Base-by-base conservation (phyloP, 2,888 invertebrate genomes). In the Melanargia galathea region DNA sequence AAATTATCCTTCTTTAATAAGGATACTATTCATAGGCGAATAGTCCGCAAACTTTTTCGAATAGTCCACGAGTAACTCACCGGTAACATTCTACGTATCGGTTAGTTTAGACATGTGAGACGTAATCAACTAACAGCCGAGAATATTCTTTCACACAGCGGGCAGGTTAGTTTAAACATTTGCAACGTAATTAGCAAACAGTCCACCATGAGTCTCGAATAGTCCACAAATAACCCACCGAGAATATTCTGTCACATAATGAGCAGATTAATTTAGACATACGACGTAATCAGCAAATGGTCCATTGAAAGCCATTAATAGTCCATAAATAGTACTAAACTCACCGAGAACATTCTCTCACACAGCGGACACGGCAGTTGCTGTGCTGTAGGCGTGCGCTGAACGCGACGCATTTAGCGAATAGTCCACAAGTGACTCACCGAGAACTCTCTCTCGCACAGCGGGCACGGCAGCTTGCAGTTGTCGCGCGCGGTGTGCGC, bases 401-500 rank as follows among this genome's bases (percentile, higher is more conserved):
- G 62, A 65, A 62, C 81, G n/a, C n/a, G n/a, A n/a, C n/a, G n/a
- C n/a, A n/a, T 13, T 35, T 35, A 11, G 40, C n/a, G 40, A 40
- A 40, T 40, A 40, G 40, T 40, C 40, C 40, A 22, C 11, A 22
- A 22, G 4, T 22, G 13, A 46, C 45, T 45, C 45, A 45, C 74
- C 20, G 68, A 59, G 43, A 73, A 73, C 2, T 46, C 67, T 22
- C 70, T 66, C 6, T 63, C 60, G 63, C 75, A 75, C 6, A 66
- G 22, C 10, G 66, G 54, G 60, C 73, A 72, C 22, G 65, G 63
- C 48, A 65, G 11, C 38, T 24, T 5, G 38, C 26, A 8, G 49
- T 46, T n/a, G 13, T 58, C 45, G 56, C 30, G 49, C 63, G 64
- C 35, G 33, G 62, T 65, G 62, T 82, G 82, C 13, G 75, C 73